A percentile compares a stretch with the other conserved stretches of the same genome.
phyloP scores from a whole-genome alignment of 2,113 vertebrate genomes.

The Prunella himalayana region DNA sequence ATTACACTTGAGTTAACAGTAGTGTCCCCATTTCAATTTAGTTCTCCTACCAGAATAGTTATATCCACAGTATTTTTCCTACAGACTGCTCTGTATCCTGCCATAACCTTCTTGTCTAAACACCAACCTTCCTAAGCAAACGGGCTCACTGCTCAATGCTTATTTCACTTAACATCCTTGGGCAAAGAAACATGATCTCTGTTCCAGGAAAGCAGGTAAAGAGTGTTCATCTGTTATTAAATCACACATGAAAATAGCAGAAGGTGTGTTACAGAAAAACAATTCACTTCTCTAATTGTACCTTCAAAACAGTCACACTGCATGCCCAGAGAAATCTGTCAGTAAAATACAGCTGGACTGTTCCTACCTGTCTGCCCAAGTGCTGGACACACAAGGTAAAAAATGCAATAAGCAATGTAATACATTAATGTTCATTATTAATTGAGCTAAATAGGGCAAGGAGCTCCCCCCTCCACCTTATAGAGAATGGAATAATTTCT shows the following conservation, averaged over 20 bases:
- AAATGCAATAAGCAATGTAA: not conserved
- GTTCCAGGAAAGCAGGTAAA: not conserved
- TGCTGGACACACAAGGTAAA: not conserved
- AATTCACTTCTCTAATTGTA: not conserved
- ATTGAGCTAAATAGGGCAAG: not conserved
- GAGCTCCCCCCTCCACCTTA: not conserved
- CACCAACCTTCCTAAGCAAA: not conserved
- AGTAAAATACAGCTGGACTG: not conserved
- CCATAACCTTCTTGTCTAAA: not conserved
- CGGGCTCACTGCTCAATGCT: not conserved
- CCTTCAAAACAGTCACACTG: not conserved
- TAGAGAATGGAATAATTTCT: not conserved
- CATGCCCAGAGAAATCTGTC: not conserved
- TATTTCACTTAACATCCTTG: not conserved
- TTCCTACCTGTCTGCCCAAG: not conserved
- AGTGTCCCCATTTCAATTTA: not conserved
- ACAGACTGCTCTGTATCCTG: not conserved
- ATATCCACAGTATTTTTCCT: not conserved
- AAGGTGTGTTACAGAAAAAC: not conserved
- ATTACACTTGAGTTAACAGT: conserved; percentile 26
- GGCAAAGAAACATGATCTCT: not conserved
- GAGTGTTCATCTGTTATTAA: not conserved
- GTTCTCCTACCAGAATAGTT: not conserved
- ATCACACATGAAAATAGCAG: not conserved
- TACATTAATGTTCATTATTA: conserved; percentile 18